phyloP scores from a whole-genome alignment of 2,888 invertebrate genomes.

The Rhyacophila evoluta region DNA sequence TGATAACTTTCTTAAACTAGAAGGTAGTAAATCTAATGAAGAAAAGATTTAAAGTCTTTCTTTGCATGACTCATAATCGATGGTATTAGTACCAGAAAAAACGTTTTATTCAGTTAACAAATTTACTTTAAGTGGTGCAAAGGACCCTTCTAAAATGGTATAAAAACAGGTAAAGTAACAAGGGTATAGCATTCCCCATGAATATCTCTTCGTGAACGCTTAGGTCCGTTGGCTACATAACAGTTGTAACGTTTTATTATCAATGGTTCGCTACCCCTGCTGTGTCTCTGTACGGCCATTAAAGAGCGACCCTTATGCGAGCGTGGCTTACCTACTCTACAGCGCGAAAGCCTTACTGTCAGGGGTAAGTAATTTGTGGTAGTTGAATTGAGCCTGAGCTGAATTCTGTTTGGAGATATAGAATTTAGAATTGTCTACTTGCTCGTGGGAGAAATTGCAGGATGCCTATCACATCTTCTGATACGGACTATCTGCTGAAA shows the following conservation, averaged over 20 bases:
- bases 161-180: conserved; percentile 3
- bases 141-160: background rate
- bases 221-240: background rate
- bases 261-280: conserved; percentile 14
- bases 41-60: too few species aligned
- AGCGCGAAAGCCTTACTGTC: background rate
- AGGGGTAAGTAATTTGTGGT: background rate
- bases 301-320: conserved; percentile 22
- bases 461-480: too few species aligned
- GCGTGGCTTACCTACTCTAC: conserved; percentile 15
- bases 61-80: background rate
- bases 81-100: background rate
- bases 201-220: conserved; percentile 7
- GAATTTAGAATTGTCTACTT: too few species aligned
- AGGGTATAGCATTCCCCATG: background rate
- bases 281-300: conserved; percentile 14
- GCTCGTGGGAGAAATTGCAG: too few species aligned
- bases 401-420: too few species aligned
- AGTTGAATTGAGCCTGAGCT: too few species aligned
- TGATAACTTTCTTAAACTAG: too few species aligned
- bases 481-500: too few species aligned
- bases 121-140: background rate
- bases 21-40: too few species aligned
- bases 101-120: background rate
- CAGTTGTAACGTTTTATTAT: conserved; percentile 24